Percentiles rank a stretch among this genome's conserved stretches.
Conservation (phyloP, 1,140 invertebrate genomes). For the Pararge aegeria region DNA sequence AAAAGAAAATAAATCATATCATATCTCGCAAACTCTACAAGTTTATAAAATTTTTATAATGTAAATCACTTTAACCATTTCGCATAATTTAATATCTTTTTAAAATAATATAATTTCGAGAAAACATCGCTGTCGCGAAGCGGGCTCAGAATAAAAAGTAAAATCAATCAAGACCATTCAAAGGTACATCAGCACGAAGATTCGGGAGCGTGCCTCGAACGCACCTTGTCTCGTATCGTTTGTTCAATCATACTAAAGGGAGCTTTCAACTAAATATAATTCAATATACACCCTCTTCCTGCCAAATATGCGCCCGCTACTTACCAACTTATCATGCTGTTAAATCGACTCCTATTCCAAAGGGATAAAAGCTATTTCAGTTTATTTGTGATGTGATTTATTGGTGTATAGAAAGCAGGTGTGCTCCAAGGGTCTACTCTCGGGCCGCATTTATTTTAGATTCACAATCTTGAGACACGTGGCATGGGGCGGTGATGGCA, state of each 20-base stretch:
- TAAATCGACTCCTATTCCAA: slow-evolving; percentile 26
- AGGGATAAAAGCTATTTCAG: slow-evolving; percentile 35
- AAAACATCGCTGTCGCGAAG: too few relatives aligned
- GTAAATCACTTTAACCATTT: too few relatives aligned
- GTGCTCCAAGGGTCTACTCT: slow-evolving; percentile 62
- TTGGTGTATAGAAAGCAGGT: slow-evolving; percentile 48
- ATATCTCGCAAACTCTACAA: too few relatives aligned
- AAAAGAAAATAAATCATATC: too few relatives aligned
- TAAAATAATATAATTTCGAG: too few relatives aligned
- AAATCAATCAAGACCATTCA: slow-evolving; percentile 3
- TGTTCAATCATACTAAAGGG: slow-evolving; percentile 64
- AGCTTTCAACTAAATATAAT: slow-evolving; percentile 73
- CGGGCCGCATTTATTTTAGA: slow-evolving; percentile 67
- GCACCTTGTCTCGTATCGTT: slow-evolving; percentile 72
- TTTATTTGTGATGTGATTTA: background rate
- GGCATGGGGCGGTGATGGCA: slow-evolving; percentile 54
- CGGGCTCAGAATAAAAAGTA: background rate
- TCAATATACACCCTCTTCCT: slow-evolving; percentile 76
- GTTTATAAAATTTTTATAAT: too few relatives aligned
- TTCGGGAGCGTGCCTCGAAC: slow-evolving; percentile 20
- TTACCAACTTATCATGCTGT: slow-evolving; percentile 38
- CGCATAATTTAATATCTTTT: too few relatives aligned
- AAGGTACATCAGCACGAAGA: slow-evolving; percentile 4
- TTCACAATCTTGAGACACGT: slow-evolving; percentile 67
- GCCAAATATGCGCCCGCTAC: slow-evolving; percentile 59